Base-by-base conservation (phyloP, 2,888 invertebrate genomes). In the Drosophila subsilvestris region DNA sequence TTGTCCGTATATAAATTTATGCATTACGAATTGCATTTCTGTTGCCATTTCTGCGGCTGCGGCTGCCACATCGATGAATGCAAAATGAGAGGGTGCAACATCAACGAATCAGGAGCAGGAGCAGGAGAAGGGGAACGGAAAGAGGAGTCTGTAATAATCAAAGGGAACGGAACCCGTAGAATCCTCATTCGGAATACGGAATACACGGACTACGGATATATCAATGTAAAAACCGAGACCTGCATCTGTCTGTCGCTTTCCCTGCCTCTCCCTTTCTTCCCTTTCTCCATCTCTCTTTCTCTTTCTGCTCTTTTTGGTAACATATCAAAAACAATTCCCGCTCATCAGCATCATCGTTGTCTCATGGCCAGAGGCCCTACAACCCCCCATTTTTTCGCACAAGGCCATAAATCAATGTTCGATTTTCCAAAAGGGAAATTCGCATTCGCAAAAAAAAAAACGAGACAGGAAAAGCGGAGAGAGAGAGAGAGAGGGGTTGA, bases 361-460 rank as follows among this genome's bases (percentile, higher is more conserved):
- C 37, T 37, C 37, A 14, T 14, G 37, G 37, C 32, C 32, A 12
- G 32, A 37, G 32, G 32, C 37, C 37, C 37, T n/a, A 14, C 37
- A 37, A 51, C 70, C 66, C 56, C 22, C 43, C 29, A 47, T 27
- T 50, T 67, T 65, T 79, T 70, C 87, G 78, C 77, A 81, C 74
- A 78, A 78, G 37, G 85, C 81, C 80, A 90, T 90, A 90, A 90
- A 90, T 90, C 90, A 90, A 88, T 83, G 90, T 90, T 90, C 90
- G 81, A 78, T 78, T 78, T 81, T 80, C 61, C 77, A 78, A 74
- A 74, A 69, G 87, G 88, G 74, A 83, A 87, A 83, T 82, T 85
- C 84, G 83, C 87, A 81, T 75, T 37, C 37, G 37, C 37, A 37
- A 37, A 37, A 37, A 74, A 77, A 76, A 76, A 74, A 79, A 20